These are phyloP conservation scores for Celastrina argiolus DNA, from an alignment of 2,888 invertebrate genomes.

Conservation along the genomic window DNA sequence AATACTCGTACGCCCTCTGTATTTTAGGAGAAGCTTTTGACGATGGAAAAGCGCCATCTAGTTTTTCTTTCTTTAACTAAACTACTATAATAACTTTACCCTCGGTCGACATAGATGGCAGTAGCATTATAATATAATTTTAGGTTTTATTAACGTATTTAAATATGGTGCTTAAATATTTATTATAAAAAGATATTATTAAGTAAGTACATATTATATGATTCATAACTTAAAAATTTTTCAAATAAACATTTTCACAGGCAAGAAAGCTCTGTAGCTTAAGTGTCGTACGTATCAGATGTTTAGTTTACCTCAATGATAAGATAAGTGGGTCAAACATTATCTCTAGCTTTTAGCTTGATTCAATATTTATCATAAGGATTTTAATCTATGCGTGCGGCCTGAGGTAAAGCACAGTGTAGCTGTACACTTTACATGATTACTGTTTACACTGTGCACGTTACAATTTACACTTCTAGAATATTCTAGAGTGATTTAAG, in stretches of 20 bases:
- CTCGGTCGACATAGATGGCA: conserved; percentile 19
- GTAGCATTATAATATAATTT: not conserved
- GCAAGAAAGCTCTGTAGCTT: not conserved
- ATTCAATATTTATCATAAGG: conserved; percentile 3
- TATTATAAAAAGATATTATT: no score
- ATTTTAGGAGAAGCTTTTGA: not conserved
- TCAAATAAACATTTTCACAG: not conserved
- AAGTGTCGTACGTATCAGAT: not conserved
- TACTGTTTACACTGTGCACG: not conserved
- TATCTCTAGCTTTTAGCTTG: not conserved
- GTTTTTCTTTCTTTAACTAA: no score
- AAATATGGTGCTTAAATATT: no score
- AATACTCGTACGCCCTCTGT: not conserved
- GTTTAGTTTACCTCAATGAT: conserved; percentile 6
- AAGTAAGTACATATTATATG: no score
- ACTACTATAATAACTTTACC: not conserved
- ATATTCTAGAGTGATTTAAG: no score
- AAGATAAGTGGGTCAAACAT: not conserved
- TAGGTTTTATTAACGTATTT: not conserved
- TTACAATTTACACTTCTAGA: no score
- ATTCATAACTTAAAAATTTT: no score
- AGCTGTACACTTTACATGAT: not conserved
- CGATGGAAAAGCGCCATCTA: conserved; percentile 24
- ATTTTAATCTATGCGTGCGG: not conserved
- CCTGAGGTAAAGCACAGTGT: no score